Evolutionary conservation across 2,797 vertebrate species (phyloP).

Genomic region (Sitta carolinensis): DNA sequence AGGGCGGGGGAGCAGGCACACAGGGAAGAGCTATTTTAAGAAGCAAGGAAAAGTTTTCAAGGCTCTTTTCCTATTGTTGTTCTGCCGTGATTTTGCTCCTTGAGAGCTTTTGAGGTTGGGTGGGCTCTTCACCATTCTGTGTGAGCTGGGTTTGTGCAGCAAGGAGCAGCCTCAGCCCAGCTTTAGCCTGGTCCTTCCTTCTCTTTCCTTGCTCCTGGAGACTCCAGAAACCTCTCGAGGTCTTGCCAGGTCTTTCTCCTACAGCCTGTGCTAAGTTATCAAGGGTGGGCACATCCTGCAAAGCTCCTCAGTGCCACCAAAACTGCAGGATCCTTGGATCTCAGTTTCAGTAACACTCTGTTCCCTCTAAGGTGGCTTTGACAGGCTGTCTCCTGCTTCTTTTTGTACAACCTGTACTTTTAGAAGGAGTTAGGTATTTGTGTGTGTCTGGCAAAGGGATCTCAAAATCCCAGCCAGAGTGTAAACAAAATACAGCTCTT

Average conservation of each 20-base stretch:
- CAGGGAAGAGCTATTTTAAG: conserved; percentile 15
- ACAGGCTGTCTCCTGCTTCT: conserved; percentile 39
- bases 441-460: conserved; percentile 57
- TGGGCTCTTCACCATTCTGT: not conserved
- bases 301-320: not conserved
- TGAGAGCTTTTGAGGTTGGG: not conserved
- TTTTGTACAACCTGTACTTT: conserved; percentile 63
- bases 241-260: not conserved
- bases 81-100: not conserved
- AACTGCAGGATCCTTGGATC: not conserved
- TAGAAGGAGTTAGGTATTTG: conserved; percentile 47
- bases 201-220: not conserved
- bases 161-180: not conserved
- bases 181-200: not conserved
- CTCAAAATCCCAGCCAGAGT: conserved; percentile 70
- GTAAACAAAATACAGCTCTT: conserved; percentile 71
- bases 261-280: not conserved
- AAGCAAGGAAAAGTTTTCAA: not conserved
- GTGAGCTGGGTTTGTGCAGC: not conserved
- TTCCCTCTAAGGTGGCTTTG: not conserved
- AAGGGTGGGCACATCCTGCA: not conserved
- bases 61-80: not conserved
- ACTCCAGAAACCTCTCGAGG: not conserved
- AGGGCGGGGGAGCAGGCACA: accelerated
- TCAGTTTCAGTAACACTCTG: not conserved